Base-by-base conservation (phyloP, 2,888 invertebrate species). In the Cerceris rybyensis region DNA sequence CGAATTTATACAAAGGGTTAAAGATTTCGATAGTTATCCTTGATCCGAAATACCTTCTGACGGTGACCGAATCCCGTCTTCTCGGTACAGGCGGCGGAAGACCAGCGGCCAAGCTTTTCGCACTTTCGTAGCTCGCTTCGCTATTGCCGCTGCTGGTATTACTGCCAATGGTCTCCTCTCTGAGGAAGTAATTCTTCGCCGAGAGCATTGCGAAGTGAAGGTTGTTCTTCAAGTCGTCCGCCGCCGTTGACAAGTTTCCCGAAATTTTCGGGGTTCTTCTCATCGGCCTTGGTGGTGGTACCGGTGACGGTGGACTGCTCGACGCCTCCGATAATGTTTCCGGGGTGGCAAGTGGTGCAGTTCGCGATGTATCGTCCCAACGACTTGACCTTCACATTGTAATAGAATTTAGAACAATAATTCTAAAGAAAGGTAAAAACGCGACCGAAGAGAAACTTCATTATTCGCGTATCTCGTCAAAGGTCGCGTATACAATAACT, bases 251-350 rank as follows among this genome's bases (percentile, higher is more conserved):
- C 58, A 95, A 91, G 88, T 94, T 95, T 82, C 95, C 95, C 59
- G 93, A 93, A 73, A 95, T 95, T 87, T 95, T 95, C 0, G 95
- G 95, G 0, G 95, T 95, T 17, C 95, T 92, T 52, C 95, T 93
- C 93, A 95, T 94, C 28, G 95, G 94, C 84, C 94, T 93, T 0
- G 94, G 94, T 13, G 94, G 93, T 58, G 94, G 93, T 67, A 94
- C 93, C 82, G 95, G 95, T 28, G 95, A 94, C 78, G 96, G 93
- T 39, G 96, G 96, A 85, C 95, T 95, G 89, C 96, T 96, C 2
- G 96, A 96, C n/a, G 96, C 94, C 90, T 97, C 97, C 0, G 96
- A 97, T 13, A 97, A 92, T 0, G 96, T 96, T 91, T 97, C 97
- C 0, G 97, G 97, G 66, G 96, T 96, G 9, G 97, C 97, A 28